A percentile compares a stretch with the other conserved stretches of the same genome.
Evolutionary conservation across 2,797 vertebrate genomes (phyloP).

Genomic region (Protonibea diacanthus): DNA sequence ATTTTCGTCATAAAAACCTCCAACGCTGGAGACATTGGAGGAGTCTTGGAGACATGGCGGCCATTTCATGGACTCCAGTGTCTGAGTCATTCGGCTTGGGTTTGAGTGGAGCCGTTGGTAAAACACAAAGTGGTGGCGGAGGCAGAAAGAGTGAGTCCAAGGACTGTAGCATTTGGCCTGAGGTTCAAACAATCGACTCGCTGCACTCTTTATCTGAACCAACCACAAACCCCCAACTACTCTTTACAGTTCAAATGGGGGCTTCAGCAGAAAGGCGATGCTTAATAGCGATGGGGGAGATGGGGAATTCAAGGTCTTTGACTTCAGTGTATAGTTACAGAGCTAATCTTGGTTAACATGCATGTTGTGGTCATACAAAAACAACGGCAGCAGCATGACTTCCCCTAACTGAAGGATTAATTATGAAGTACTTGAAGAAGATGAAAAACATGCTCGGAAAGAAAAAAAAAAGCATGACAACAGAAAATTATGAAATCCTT

Average conservation of each 20-base stretch:
- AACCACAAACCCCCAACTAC: slow-evolving; percentile 72
- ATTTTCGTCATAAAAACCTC: slow-evolving; percentile 62
- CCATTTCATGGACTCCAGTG: slow-evolving; percentile 53
- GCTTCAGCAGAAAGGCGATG: slow-evolving; percentile 48
- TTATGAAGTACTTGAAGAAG: slow-evolving; percentile 52
- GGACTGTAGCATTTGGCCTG: slow-evolving; percentile 70
- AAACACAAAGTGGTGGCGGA: slow-evolving; percentile 69
- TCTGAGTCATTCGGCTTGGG: slow-evolving; percentile 56
- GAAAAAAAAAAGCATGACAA: slow-evolving; percentile 48
- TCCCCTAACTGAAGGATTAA: slow-evolving; percentile 62
- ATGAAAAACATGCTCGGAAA: slow-evolving; percentile 57
- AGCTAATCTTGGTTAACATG: slow-evolving; percentile 69
- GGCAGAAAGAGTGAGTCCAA: slow-evolving; percentile 60
- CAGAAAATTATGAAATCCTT: slow-evolving; percentile 63
- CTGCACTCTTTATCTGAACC: slow-evolving; percentile 72
- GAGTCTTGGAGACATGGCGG: slow-evolving; percentile 42
- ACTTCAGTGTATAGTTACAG: slow-evolving; percentile 62
- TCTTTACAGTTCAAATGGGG: slow-evolving; percentile 66
- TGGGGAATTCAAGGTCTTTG: slow-evolving; percentile 74
- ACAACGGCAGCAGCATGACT: slow-evolving; percentile 50
- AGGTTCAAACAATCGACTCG: slow-evolving; percentile 68
- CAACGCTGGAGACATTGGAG: slow-evolving; percentile 41
- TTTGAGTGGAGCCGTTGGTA: slow-evolving; percentile 73
- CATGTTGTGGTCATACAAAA: slow-evolving; percentile 64
- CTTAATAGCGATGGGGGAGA: slow-evolving; percentile 54